Evolutionary conservation across 2,113 vertebrate genomes (phyloP).

Genomic region (Archilochus colubris): DNA sequence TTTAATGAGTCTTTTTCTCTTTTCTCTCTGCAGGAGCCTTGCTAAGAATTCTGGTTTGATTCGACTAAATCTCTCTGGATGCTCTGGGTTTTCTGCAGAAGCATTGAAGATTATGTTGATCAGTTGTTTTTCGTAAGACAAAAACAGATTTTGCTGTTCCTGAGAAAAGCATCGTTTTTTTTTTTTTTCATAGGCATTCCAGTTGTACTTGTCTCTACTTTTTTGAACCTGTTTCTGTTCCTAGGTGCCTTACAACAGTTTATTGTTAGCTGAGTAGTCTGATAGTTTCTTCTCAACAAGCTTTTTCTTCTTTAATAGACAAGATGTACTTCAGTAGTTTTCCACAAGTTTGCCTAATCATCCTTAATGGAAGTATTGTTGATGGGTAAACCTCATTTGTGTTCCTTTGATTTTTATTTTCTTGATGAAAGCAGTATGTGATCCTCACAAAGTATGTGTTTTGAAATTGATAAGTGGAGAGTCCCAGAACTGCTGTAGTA

Average conservation of each 20-base stretch:
- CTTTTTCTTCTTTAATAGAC: neutral
- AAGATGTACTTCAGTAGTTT: neutral
- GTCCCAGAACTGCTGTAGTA: neutral
- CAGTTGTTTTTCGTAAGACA: conserved; percentile 80
- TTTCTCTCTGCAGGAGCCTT: conserved; percentile 75
- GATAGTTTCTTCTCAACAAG: neutral
- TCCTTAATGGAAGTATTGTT: neutral
- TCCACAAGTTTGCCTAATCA: neutral
- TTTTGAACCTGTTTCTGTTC: neutral
- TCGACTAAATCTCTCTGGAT: conserved; percentile 89
- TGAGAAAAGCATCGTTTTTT: neutral
- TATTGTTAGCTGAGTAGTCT: neutral
- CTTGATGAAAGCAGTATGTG: neutral
- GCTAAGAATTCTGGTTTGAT: conserved; percentile 79
- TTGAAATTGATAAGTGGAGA: neutral
- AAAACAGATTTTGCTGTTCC: neutral
- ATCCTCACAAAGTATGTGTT: neutral
- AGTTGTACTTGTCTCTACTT: neutral
- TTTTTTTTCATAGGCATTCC: neutral
- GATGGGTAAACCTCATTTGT: neutral
- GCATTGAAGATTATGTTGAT: conserved; percentile 79
- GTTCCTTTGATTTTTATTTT: neutral
- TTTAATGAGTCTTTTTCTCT: neutral
- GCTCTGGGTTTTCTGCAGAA: conserved; percentile 83
- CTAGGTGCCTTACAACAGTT: neutral